Base-by-base conservation (phyloP, 2,888 invertebrate species). In the Protophormia terraenovae region DNA sequence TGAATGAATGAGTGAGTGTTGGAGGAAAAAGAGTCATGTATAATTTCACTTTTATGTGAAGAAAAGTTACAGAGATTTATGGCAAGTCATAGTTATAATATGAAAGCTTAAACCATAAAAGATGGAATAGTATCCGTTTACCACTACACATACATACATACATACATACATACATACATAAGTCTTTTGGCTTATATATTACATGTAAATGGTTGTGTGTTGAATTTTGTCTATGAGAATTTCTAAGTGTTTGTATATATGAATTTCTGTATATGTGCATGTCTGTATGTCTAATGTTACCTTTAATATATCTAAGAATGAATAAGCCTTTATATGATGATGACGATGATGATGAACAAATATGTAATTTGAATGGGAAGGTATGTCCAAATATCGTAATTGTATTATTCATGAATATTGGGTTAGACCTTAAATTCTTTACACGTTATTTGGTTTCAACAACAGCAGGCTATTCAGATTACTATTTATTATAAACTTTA, bases 21-120 rank as follows among this genome's bases (percentile, higher is more conserved):
- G 32, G 8, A n/a, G 12, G 27, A n/a, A 29, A n/a, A 16, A 38
- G 27, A 29, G n/a, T 38, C 38, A 62, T 71, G 35, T 73, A 64
- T 47, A 76, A 72, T 71, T 78, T 86, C 71, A 84, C 82, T 84
- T 84, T 83, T 73, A 75, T 75, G 19, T 71, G 19, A 35, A 69
- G 62, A 82, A 82, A 71, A 82, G 32, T 73, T 47, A 64, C 73
- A 62, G 66, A 79, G 86, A 86, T 87, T 87, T 87, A 87, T 81
- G 78, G 50, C 80, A 84, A 84, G 80, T 83, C 80, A 81, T 86
- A 58, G 84, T 69, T 81, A 69, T 85, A 69, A 81, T 78, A 81
- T 87, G 79, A 83, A 83, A 84, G 76, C 78, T 84, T 83, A 83
- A 83, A 77, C 73, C 69, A 66, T 86, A 79, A 71, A 73, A 84